phyloP scores from a whole-genome alignment of 1,140 invertebrate genomes.

The Armadillidium nasatum region DNA sequence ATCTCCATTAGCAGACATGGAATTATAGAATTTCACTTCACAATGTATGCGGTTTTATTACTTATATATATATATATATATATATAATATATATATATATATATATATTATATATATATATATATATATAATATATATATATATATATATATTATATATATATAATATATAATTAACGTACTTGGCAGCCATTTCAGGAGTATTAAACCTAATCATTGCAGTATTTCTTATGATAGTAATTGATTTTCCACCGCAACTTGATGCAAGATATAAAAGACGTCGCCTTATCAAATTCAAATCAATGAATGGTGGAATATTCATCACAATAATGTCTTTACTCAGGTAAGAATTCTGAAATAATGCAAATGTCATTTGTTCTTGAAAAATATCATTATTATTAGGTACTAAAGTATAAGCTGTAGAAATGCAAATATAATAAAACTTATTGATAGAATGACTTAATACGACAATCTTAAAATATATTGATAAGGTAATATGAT shows the following conservation, averaged over 20 bases:
- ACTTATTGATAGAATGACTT: too few species aligned
- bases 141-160: neutral
- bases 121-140: neutral
- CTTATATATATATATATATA: too few species aligned
- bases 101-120: neutral
- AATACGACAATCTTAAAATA: too few species aligned
- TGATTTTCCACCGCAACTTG: slow-evolving; percentile 76
- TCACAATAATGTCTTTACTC: slow-evolving; percentile 48
- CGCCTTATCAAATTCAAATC: slow-evolving; percentile 54
- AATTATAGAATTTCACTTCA: too few species aligned
- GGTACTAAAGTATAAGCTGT: too few species aligned
- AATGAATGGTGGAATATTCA: slow-evolving; percentile 55
- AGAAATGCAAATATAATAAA: too few species aligned
- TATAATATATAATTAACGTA: slow-evolving; percentile 49
- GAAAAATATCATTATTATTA: too few species aligned
- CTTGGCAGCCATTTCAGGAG: slow-evolving; percentile 66
- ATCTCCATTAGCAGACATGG: too few species aligned
- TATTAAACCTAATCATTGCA: slow-evolving; percentile 67
- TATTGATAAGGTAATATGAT: too few species aligned
- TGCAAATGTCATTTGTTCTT: neutral
- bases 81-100: neutral
- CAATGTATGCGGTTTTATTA: too few species aligned
- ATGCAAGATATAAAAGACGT: slow-evolving; percentile 64
- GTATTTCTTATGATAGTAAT: slow-evolving; percentile 58
- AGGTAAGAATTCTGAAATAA: slow-evolving; percentile 24